Conservation (phyloP, 2,113 vertebrate genomes). For the Cyanoramphus novaezelandiae region DNA sequence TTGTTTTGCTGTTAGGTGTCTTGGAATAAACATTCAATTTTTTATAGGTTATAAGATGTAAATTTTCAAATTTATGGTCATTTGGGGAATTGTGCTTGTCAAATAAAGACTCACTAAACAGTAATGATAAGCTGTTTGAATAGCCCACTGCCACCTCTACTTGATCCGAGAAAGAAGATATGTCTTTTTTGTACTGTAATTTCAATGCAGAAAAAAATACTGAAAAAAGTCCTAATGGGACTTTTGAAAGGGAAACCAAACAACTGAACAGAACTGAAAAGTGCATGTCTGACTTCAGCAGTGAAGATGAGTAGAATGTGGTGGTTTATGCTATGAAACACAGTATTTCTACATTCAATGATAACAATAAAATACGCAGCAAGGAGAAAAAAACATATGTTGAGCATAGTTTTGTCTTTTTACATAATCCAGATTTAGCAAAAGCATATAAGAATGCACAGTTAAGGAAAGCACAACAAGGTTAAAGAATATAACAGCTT, state of each 20-base stretch:
- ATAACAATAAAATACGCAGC: background rate
- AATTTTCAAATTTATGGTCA: background rate
- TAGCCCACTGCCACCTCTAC: background rate
- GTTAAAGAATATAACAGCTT: background rate
- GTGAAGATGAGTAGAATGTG: background rate
- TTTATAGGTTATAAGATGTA: background rate
- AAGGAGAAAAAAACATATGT: background rate
- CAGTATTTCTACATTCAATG: background rate
- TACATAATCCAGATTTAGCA: background rate
- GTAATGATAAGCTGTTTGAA: background rate
- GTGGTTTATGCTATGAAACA: background rate
- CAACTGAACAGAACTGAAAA: background rate
- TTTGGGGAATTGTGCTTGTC: background rate
- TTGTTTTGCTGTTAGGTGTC: background rate
- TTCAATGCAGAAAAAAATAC: background rate
- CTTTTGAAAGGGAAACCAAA: background rate
- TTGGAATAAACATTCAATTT: background rate
- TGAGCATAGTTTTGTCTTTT: background rate
- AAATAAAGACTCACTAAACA: background rate
- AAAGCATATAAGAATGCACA: background rate
- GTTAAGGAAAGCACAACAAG: background rate
- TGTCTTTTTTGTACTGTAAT: background rate
- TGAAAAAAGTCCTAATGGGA: background rate
- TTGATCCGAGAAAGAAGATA: background rate
- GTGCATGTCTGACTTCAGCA: background rate